Evolutionary conservation across 2,113 vertebrate species (phyloP).

Genomic region (Eudyptes chrysolophus): DNA sequence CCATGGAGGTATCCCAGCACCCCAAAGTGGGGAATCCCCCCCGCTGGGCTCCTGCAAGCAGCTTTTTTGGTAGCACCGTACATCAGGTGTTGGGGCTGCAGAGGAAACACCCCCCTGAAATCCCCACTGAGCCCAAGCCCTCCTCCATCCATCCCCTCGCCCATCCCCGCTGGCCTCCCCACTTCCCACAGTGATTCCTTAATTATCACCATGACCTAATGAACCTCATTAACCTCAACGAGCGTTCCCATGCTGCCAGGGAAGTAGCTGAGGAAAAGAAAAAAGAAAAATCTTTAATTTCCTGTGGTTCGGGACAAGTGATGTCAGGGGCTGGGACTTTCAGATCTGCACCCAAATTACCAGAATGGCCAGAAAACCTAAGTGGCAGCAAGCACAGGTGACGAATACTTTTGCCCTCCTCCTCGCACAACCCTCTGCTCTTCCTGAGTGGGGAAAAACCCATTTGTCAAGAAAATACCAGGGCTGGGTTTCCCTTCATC

Average conservation of each 20-base stretch:
- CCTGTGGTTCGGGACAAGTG: not conserved
- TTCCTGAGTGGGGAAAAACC: not conserved
- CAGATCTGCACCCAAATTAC: too few species aligned
- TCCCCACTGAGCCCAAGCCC: rapidly evolving
- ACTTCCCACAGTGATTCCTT: not conserved
- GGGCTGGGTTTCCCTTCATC: not conserved
- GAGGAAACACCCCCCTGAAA: too few species aligned
- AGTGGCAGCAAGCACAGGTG: rapidly evolving
- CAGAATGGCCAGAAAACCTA: rapidly evolving
- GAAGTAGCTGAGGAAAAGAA: not conserved
- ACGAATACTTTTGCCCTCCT: rapidly evolving
- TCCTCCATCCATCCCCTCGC: not conserved
- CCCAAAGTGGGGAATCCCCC: not conserved
- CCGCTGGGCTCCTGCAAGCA: rapidly evolving
- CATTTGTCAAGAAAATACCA: not conserved
- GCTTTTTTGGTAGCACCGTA: not conserved
- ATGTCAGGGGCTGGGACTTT: rapidly evolving
- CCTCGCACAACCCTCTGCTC: not conserved
- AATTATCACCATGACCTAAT: not conserved
- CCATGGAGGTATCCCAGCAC: not conserved
- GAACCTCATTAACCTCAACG: not conserved
- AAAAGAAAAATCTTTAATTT: not conserved
- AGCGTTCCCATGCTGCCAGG: rapidly evolving
- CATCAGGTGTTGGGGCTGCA: not conserved
- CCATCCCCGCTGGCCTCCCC: not conserved